Conservation (phyloP, 2,797 vertebrate species). For the Karalla daura region DNA sequence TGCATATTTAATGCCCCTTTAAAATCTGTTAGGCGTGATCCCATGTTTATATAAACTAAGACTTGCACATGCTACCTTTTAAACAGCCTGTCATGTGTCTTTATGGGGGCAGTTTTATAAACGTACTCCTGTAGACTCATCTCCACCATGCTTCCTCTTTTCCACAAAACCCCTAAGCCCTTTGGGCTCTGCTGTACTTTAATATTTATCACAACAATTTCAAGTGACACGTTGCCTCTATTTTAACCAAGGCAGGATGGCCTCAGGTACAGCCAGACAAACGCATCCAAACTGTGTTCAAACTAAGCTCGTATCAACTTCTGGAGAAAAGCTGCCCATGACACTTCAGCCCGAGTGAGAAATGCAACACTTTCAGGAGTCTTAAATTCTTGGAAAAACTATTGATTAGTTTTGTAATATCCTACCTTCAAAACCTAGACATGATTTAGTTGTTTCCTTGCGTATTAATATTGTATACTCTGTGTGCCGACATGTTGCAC, state of each 20-base stretch:
- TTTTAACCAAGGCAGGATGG: constrained; percentile 51
- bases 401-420: constrained; percentile 18
- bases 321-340: constrained; percentile 34
- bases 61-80: constrained; percentile 22
- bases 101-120: constrained; percentile 18
- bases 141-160: constrained; percentile 24
- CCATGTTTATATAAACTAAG: constrained; percentile 28
- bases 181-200: constrained; percentile 64
- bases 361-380: constrained; percentile 7
- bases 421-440: constrained; percentile 1
- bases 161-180: constrained; percentile 53
- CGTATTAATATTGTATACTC: constrained; percentile 53
- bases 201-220: constrained; percentile 80
- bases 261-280: constrained; percentile 51
- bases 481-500: constrained; percentile 33
- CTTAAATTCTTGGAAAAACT: constrained; percentile 15
- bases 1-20: constrained; percentile 16
- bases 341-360: too few relatives aligned
- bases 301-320: constrained; percentile 51
- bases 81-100: constrained; percentile 42
- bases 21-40: constrained; percentile 24
- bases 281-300: constrained; percentile 50
- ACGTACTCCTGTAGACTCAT: constrained; percentile 25
- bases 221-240: constrained; percentile 68
- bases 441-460: constrained; percentile 38